Percentiles rank a stretch among this genome's conserved stretches.
Evolutionary conservation across 53 echinoderm and acorn worm species (phyloP).

Genomic region (Apostichopus leukothele): DNA sequence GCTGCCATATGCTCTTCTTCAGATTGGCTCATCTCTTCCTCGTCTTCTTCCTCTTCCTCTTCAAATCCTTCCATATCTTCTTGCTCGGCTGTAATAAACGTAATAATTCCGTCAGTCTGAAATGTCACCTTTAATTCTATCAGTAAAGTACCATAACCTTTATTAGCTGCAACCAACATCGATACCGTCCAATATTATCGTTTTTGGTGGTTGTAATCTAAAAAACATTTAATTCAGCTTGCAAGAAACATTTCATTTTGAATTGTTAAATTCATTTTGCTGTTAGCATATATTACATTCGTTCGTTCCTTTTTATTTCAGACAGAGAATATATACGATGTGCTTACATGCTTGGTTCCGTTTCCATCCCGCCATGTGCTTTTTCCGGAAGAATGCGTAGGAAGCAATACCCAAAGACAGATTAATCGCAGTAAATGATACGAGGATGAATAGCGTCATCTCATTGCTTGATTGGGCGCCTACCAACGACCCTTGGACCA

Average conservation of each 20-base stretch:
- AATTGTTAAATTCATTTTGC: too few species aligned
- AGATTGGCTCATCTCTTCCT: not conserved
- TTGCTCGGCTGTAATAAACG: not conserved
- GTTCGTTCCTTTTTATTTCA: not conserved
- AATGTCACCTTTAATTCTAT: not conserved
- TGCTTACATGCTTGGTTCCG: conserved; percentile 18
- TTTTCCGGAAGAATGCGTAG: conserved; percentile 74
- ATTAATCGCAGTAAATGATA: conserved; percentile 65
- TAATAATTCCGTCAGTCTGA: not conserved
- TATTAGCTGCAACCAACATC: too few species aligned
- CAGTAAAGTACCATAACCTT: not conserved
- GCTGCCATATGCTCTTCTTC: conserved; percentile 18
- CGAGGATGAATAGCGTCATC: conserved; percentile 52
- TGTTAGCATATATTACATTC: too few species aligned
- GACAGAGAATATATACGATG: not conserved
- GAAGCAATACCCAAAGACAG: conserved; percentile 60
- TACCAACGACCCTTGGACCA: conserved; percentile 46
- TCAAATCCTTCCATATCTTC: not conserved
- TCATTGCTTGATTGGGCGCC: conserved; percentile 2
- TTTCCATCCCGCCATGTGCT: conserved; percentile 69
- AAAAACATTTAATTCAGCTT: too few species aligned
- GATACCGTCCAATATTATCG: too few species aligned
- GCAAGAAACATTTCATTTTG: too few species aligned
- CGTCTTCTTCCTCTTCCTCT: not conserved
- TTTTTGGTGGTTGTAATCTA: too few species aligned